phyloP scores from a whole-genome alignment of 2,113 vertebrate species.

The Castor canadensis region DNA sequence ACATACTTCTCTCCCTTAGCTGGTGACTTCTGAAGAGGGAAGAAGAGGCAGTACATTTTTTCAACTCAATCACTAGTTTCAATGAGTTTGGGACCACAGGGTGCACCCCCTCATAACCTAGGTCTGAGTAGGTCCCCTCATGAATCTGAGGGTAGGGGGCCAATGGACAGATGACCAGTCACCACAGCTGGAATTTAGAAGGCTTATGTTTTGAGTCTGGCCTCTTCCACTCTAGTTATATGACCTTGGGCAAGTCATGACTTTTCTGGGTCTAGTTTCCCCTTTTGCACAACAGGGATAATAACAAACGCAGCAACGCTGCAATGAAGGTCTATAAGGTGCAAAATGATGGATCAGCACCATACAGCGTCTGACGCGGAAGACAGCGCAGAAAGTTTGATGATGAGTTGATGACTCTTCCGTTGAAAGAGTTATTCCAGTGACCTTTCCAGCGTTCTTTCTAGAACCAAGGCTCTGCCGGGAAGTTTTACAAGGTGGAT shows the following conservation, averaged over 20 bases:
- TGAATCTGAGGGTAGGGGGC: not conserved
- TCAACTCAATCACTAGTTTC: not conserved
- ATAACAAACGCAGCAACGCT: not conserved
- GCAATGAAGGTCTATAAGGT: not conserved
- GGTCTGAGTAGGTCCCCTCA: not conserved
- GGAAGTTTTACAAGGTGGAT: not conserved
- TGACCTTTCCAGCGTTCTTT: not conserved
- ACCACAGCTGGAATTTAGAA: not conserved
- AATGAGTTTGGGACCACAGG: not conserved
- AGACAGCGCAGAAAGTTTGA: not conserved
- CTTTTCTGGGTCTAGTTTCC: conserved; percentile 16
- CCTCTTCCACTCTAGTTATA: not conserved
- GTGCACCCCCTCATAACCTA: not conserved
- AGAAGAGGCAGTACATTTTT: not conserved
- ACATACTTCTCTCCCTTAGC: not conserved
- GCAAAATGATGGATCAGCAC: not conserved
- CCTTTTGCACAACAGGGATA: not conserved
- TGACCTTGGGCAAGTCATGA: conserved; percentile 30
- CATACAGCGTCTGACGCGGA: not conserved
- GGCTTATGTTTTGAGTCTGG: not conserved
- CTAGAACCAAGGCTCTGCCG: not conserved
- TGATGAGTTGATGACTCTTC: not conserved
- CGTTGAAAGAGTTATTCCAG: not conserved
- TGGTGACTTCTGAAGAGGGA: not conserved
- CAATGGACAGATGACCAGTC: not conserved